Conservation (phyloP, 92 coral and sea anemone genomes). For the Palythoa grandis region DNA sequence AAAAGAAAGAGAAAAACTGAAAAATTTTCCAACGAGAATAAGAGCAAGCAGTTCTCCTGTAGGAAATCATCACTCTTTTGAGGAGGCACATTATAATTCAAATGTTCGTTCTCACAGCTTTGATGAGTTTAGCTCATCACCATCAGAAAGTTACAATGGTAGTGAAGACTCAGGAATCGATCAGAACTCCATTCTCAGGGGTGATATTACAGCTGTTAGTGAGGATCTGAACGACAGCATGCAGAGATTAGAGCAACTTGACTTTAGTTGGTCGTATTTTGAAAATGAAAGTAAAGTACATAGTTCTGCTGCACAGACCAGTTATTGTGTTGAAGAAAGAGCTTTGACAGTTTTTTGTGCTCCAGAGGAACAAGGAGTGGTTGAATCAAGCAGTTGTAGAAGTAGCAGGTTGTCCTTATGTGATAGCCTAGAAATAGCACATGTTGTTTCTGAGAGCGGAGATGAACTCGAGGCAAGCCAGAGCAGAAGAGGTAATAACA, state of each 20-base stretch:
- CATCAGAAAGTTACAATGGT: slow-evolving; percentile 64
- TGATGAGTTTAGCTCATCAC: slow-evolving; percentile 57
- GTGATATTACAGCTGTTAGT: slow-evolving; percentile 41
- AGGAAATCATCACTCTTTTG: neutral
- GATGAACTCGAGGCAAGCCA: slow-evolving; percentile 35
- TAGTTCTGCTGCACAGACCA: neutral
- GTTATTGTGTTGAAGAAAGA: neutral
- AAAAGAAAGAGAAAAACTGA: slow-evolving; percentile 58
- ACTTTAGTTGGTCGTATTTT: slow-evolving; percentile 79
- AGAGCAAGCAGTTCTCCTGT: slow-evolving; percentile 73
- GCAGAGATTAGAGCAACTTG: slow-evolving; percentile 40
- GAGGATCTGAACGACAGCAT: slow-evolving; percentile 44
- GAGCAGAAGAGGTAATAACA: neutral
- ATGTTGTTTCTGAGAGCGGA: neutral
- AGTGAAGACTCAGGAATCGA: slow-evolving; percentile 83
- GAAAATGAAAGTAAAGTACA: slow-evolving; percentile 14
- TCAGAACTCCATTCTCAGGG: slow-evolving; percentile 52
- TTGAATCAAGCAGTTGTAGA: neutral
- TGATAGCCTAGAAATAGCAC: slow-evolving; percentile 21
- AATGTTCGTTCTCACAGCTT: slow-evolving; percentile 51
- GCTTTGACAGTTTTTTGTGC: neutral
- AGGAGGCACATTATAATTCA: slow-evolving; percentile 14
- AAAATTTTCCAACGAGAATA: slow-evolving; percentile 50
- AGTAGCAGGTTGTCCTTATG: neutral
- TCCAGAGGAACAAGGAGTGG: slow-evolving; percentile 40